Conservation (phyloP, 1,140 invertebrate genomes). For the Acromyrmex heyeri region DNA sequence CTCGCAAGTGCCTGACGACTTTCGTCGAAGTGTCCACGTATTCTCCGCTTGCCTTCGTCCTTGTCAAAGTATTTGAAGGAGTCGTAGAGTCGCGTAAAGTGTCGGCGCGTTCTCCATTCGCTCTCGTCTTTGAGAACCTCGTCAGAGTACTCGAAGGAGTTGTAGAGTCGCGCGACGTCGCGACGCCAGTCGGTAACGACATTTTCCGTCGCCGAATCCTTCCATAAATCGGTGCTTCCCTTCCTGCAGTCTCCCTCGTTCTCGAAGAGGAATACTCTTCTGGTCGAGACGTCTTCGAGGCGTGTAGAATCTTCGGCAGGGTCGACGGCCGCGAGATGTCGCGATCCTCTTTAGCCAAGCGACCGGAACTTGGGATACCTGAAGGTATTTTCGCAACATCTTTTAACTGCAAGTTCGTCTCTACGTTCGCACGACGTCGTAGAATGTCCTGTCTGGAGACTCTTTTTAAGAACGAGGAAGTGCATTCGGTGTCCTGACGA, state of each 20-base stretch:
- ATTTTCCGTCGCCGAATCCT: slow-evolving; percentile 82
- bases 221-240: slow-evolving; percentile 82
- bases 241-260: slow-evolving; percentile 68
- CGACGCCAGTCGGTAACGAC: slow-evolving; percentile 73
- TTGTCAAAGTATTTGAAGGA: slow-evolving; percentile 40
- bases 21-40: slow-evolving; percentile 57
- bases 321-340: slow-evolving; percentile 80
- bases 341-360: slow-evolving; percentile 55
- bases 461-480: slow-evolving; percentile 54
- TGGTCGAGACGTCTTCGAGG: slow-evolving; percentile 56
- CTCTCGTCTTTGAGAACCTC: slow-evolving; percentile 55
- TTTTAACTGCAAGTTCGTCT: slow-evolving; percentile 65
- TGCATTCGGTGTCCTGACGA: slow-evolving; percentile 48
- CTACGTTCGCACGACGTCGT: slow-evolving; percentile 77
- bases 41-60: slow-evolving; percentile 47
- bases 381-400: slow-evolving; percentile 31
- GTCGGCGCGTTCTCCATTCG: slow-evolving; percentile 32
- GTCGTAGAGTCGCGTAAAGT: background rate
- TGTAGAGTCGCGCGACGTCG: background rate
- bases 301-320: slow-evolving; percentile 80
- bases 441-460: slow-evolving; percentile 84
- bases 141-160: slow-evolving; percentile 35
- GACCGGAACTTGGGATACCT: slow-evolving; percentile 30
- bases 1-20: slow-evolving; percentile 71
- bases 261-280: slow-evolving; percentile 62